These are phyloP conservation scores for Zaprionus capensis DNA, from an alignment of 1,140 invertebrate species.

Conservation along the genomic window DNA sequence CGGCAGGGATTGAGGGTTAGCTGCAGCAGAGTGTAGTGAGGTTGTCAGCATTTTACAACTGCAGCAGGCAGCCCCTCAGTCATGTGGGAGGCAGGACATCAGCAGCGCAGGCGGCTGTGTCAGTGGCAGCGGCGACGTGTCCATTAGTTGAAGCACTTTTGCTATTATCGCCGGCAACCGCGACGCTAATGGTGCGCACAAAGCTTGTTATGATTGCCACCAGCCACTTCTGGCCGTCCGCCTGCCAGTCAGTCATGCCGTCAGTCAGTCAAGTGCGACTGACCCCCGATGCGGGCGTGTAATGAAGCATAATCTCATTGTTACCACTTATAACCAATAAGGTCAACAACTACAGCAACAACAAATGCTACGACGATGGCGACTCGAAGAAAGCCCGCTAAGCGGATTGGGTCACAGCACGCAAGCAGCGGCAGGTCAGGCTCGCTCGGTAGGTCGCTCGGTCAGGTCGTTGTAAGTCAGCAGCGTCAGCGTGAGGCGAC, in stretches of 20 bases:
- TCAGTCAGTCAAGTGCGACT: conserved; percentile 9
- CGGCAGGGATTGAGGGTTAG: background rate
- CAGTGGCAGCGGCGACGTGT: conserved; percentile 40
- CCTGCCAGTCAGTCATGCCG: conserved; percentile 12
- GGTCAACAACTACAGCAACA: conserved; percentile 53
- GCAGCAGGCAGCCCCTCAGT: conserved; percentile 8
- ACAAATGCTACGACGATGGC: background rate
- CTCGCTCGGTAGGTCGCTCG: background rate
- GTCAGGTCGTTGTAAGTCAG: conserved; percentile 23
- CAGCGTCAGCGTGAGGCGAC: conserved; percentile 51
- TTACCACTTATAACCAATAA: conserved; percentile 80
- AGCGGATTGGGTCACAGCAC: conserved; percentile 72
- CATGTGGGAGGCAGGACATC: conserved; percentile 1
- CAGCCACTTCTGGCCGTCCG: conserved; percentile 14
- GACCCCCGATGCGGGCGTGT: conserved; percentile 51
- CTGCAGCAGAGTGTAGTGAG: conserved; percentile 12
- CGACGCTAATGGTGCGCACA: conserved; percentile 74
- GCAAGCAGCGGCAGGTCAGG: conserved; percentile 14
- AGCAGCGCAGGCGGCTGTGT: conserved; percentile 3
- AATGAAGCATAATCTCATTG: conserved; percentile 81
- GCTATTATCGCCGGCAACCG: conserved; percentile 72
- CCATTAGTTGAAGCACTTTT: conserved; percentile 76
- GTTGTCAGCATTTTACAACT: conserved; percentile 62
- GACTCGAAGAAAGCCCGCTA: conserved; percentile 44
- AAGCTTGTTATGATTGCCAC: conserved; percentile 80